These are phyloP conservation scores for Pinctada fucata DNA, from an alignment of 2,888 invertebrate genomes.

Conservation along the genomic window DNA sequence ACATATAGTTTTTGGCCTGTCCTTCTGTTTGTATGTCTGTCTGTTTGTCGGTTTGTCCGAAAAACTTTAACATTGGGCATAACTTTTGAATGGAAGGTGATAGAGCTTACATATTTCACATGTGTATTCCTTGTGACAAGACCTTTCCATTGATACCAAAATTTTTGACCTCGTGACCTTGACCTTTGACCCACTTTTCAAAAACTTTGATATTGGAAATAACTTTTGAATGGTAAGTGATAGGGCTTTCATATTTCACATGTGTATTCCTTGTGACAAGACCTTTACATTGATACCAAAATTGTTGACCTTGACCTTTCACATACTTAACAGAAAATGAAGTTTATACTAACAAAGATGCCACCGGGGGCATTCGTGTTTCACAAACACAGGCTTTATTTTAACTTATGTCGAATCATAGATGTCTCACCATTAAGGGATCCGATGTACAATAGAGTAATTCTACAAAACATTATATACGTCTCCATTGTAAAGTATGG, in stretches of 20 bases:
- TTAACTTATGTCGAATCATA: too few species aligned
- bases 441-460: too few species aligned
- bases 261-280: background rate
- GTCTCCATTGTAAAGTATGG: too few species aligned
- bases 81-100: background rate
- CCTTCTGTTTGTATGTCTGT: too few species aligned
- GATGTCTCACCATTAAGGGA: too few species aligned
- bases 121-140: background rate
- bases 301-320: background rate
- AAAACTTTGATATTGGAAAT: background rate
- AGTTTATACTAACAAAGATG: too few species aligned
- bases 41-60: too few species aligned
- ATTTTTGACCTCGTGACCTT: background rate
- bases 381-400: too few species aligned
- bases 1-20: too few species aligned
- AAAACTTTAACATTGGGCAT: background rate
- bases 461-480: too few species aligned
- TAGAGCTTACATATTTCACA: background rate
- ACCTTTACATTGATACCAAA: background rate
- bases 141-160: conserved; percentile 2
- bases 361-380: too few species aligned
- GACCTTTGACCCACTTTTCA: background rate
- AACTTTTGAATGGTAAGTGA: background rate
- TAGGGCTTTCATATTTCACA: background rate
- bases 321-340: too few species aligned